Evolutionary conservation across 2,113 vertebrate genomes (phyloP).

Genomic region (Bagarius yarrelli): DNA sequence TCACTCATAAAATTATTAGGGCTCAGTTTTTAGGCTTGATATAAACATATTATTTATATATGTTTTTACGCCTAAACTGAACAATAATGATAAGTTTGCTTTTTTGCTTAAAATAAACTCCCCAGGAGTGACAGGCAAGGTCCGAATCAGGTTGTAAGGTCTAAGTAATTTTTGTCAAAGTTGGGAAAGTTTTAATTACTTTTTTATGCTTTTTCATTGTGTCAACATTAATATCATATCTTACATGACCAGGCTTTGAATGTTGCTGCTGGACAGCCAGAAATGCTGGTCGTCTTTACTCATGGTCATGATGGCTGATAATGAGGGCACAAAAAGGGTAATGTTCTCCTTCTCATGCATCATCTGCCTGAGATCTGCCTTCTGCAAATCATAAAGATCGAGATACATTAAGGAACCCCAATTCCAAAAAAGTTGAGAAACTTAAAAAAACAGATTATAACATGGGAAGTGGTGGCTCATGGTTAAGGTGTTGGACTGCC

Average conservation of each 20-base stretch:
- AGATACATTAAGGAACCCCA: background rate
- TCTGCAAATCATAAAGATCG: conserved; percentile 62
- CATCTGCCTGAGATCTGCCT: conserved; percentile 65
- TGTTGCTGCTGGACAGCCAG: conserved; percentile 77
- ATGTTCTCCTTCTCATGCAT: conserved; percentile 73
- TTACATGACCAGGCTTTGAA: conserved; percentile 81
- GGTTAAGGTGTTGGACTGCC: too few relatives aligned
- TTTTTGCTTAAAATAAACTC: background rate
- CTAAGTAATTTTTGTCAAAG: background rate
- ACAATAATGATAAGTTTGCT: background rate
- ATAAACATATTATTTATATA: background rate
- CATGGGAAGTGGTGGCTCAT: too few relatives aligned
- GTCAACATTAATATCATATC: conserved; percentile 3
- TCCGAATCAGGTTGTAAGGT: background rate
- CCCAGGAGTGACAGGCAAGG: background rate
- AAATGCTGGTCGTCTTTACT: conserved; percentile 75
- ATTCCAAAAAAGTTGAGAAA: too few relatives aligned
- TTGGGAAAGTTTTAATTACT: background rate
- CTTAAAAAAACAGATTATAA: too few relatives aligned
- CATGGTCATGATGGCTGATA: conserved; percentile 75
- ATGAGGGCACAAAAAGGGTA: conserved; percentile 84
- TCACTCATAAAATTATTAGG: background rate
- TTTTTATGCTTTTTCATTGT: background rate
- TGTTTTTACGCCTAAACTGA: background rate
- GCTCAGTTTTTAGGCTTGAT: background rate